Evolutionary conservation across 2,888 invertebrate genomes (phyloP).

Genomic region (Perizoma flavofasciatum): DNA sequence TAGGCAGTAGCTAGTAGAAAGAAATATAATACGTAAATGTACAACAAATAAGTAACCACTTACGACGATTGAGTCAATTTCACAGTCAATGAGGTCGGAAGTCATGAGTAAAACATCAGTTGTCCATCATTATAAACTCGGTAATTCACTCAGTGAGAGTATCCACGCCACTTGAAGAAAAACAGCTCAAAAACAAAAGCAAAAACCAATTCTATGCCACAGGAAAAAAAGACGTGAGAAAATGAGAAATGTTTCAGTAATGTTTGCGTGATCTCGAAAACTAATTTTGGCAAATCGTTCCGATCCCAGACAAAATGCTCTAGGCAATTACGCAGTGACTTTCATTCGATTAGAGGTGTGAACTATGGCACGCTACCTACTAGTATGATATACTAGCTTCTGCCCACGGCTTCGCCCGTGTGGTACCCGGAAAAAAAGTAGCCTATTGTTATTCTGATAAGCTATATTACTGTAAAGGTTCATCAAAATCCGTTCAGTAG

Average conservation of each 20-base stretch:
- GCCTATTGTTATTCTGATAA: too few species aligned
- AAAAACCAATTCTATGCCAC: conserved; percentile 16
- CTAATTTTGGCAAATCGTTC: conserved; percentile 62
- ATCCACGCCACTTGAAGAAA: conserved; percentile 29
- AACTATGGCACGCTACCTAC: conserved; percentile 15
- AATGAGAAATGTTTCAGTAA: conserved; percentile 30
- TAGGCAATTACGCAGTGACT: conserved; percentile 53
- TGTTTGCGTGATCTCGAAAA: conserved; percentile 58
- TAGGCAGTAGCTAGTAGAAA: too few species aligned
- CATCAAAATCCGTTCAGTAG: too few species aligned
- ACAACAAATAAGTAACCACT: conserved; percentile 23
- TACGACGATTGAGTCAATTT: conserved; percentile 26
- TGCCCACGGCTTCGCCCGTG: too few species aligned
- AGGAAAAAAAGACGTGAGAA: conserved; percentile 17
- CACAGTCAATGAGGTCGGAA: conserved; percentile 49
- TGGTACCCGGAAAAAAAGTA: too few species aligned
- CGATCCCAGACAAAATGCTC: conserved; percentile 49
- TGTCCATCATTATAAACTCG: conserved; percentile 60
- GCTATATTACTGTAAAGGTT: too few species aligned
- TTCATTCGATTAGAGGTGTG: conserved; percentile 47
- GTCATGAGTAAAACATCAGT: conserved; percentile 56
- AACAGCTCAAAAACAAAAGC: conserved; percentile 3
- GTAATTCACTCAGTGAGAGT: conserved; percentile 61
- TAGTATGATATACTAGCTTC: conserved; percentile 12
- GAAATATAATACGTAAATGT: conserved; percentile 13